These are phyloP conservation scores for Tursiops truncatus DNA, from an alignment of 2,113 vertebrate species.

Conservation along the genomic window DNA sequence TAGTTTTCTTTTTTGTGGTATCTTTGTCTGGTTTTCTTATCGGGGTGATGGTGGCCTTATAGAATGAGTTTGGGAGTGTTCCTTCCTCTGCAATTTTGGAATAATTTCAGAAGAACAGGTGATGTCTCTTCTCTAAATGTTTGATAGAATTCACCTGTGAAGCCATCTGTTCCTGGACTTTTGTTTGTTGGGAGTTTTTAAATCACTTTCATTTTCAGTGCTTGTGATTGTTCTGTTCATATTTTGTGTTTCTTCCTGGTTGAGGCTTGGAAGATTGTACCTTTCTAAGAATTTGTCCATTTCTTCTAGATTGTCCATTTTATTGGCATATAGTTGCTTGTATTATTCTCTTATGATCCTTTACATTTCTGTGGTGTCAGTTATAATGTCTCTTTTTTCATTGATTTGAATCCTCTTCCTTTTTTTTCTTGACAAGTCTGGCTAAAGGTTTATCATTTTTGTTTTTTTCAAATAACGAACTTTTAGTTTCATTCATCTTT, in stretches of 20 bases:
- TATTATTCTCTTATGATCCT: not conserved
- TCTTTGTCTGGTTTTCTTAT: not conserved
- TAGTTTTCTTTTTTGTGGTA: not conserved
- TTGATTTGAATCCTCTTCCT: not conserved
- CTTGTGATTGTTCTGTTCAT: not conserved
- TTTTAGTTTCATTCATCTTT: not conserved
- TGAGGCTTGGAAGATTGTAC: not conserved
- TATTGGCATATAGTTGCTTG: not conserved
- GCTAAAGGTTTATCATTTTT: not conserved
- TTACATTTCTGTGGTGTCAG: not conserved
- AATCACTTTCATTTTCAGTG: not conserved
- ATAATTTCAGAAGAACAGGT: not conserved
- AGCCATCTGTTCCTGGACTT: not conserved
- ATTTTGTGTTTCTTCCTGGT: not conserved
- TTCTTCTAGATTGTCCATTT: not conserved
- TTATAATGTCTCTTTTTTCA: not conserved
- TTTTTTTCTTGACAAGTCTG: not conserved
- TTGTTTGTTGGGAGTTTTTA: not conserved
- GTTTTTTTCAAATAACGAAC: not conserved
- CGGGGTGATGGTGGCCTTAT: not conserved
- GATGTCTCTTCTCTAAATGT: not conserved
- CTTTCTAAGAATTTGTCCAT: not conserved
- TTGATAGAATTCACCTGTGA: not conserved
- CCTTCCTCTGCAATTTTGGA: too few species aligned
- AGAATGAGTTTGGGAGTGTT: not conserved